Evolutionary conservation across 2,113 vertebrate species (phyloP), one percentile per base, ranked within the genome.

Genomic region (Microcebus murinus): DNA sequence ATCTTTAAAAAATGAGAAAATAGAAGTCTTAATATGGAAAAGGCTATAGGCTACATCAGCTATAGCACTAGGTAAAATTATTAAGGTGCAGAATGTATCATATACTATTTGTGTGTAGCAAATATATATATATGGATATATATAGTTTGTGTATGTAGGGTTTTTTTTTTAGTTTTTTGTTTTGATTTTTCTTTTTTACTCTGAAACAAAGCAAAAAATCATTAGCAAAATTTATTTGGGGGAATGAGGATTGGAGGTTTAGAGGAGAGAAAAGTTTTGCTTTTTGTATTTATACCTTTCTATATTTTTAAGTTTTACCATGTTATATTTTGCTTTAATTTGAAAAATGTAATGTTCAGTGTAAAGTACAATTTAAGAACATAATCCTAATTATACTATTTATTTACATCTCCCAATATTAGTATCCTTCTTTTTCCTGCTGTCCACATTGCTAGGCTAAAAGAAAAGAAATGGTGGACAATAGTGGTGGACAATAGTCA

Each of bases 191-290:
- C 65, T 23, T 74, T 74, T 92, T 82, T 74, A 36, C 45, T 86
- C 63, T 85, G 94, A 73, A 81, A 63, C 55, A 65, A 95, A 73
- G 57, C 65, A 80, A 29, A 80, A 87, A 81, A 73, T 73, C 25
- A 23, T 55, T 48, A 45, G 55, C 10, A 55, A 63, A 45, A 12
- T 87, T 71, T 29, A 13, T 85, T 71, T 65, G 25, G 67, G 42
- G 55, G 1, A 74, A 81, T 18, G 67, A 80, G 31, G 31, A 55
- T 48, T 73, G 80, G 48, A 4, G 4, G 6, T 29, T 71, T 57
- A 3, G 20, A 57, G 7, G 36, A 74, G 3, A 94, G 15, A 17
- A 92, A 87, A 55, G 17, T 83, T 87, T 81, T 42, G 42, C 80
- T 92, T 90, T 86, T 73, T n/a, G 55, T 82, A 45, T 82, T 48